Evolutionary conservation across 2,113 vertebrate species (phyloP).

Genomic region (Taxidea taxus): DNA sequence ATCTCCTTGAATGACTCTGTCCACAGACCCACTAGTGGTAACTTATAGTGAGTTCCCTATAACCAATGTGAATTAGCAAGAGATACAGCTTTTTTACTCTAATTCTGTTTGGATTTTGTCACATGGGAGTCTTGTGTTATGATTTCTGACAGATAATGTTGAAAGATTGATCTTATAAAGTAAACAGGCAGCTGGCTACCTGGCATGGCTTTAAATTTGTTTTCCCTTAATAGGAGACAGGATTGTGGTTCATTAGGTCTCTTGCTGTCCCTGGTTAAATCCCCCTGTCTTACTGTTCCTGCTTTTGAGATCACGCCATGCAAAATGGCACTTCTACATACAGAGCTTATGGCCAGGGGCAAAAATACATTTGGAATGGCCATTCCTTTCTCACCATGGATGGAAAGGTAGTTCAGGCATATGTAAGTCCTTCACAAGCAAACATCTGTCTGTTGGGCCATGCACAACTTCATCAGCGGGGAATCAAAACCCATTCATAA

Average conservation of each 20-base stretch:
- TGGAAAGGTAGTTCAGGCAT: constrained; percentile 34
- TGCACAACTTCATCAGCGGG: background rate
- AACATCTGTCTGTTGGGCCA: background rate
- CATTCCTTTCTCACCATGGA: constrained; percentile 31
- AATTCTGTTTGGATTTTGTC: constrained; percentile 39
- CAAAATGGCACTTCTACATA: constrained; percentile 42
- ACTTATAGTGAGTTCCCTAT: background rate
- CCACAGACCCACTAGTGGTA: background rate
- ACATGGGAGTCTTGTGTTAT: background rate
- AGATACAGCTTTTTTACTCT: background rate
- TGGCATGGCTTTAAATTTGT: constrained; percentile 51
- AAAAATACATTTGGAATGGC: background rate
- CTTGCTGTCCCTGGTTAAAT: constrained; percentile 23
- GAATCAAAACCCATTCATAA: constrained; percentile 29
- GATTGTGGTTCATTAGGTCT: constrained; percentile 16
- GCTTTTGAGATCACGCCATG: background rate
- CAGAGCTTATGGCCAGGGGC: constrained; percentile 20
- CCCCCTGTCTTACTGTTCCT: background rate
- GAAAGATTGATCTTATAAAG: constrained; percentile 46
- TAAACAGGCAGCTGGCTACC: background rate
- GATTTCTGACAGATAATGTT: constrained; percentile 40
- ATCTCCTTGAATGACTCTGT: background rate
- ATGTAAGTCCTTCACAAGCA: constrained; percentile 2
- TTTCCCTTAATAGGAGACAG: constrained; percentile 42
- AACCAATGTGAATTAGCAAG: background rate